These are phyloP conservation scores for Lagria hirta DNA, from an alignment of 2,888 invertebrate genomes.

Conservation along the genomic window DNA sequence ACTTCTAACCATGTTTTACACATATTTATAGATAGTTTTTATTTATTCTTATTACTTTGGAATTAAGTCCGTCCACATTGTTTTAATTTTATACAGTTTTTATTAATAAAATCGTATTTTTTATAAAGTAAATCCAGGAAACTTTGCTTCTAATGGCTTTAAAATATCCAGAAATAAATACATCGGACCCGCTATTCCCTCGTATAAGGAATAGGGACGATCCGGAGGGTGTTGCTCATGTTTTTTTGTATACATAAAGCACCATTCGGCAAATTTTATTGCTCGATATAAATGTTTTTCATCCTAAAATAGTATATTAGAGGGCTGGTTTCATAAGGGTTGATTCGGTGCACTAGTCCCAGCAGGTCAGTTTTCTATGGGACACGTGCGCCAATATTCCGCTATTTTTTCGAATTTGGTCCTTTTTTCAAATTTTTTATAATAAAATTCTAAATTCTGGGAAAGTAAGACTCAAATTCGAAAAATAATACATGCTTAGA, in stretches of 20 bases:
- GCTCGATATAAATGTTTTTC: constrained; percentile 73
- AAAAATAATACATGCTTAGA: no score
- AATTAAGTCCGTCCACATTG: no score
- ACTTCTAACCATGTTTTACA: no score
- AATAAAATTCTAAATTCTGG: no score
- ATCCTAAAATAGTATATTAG: constrained; percentile 59
- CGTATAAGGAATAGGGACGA: constrained; percentile 79
- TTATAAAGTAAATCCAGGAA: constrained; percentile 66
- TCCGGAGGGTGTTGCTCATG: constrained; percentile 74
- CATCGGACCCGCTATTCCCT: constrained; percentile 77
- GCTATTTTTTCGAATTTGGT: background rate
- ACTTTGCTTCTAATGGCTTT: constrained; percentile 65
- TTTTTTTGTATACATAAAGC: constrained; percentile 67
- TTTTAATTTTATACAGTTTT: no score
- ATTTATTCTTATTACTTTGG: no score
- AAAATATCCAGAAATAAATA: constrained; percentile 73
- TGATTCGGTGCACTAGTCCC: no score
- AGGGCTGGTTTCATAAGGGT: no score
- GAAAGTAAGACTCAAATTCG: no score
- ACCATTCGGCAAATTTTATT: constrained; percentile 79
- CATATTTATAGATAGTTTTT: no score
- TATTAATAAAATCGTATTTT: no score
- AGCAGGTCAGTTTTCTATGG: no score
- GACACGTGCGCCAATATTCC: constrained; percentile 1
- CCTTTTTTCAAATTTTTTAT: constrained; percentile 2